phyloP scores from a whole-genome alignment of 2,113 vertebrate genomes.

The Ursus arctos region DNA sequence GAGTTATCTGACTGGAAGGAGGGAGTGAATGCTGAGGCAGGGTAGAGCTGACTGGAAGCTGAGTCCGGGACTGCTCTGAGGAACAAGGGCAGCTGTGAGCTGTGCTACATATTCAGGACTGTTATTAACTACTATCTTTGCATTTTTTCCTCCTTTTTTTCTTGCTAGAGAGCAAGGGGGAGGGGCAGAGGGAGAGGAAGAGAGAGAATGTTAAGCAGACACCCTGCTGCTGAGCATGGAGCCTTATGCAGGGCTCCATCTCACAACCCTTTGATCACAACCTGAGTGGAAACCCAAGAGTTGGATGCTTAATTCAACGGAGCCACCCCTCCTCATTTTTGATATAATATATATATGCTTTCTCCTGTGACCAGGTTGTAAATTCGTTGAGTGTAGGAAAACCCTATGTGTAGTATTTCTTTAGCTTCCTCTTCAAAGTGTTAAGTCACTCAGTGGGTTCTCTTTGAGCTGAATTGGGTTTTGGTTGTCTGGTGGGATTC shows the following conservation, averaged over 20 bases:
- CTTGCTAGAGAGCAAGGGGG: neutral
- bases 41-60: neutral
- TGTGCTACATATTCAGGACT: neutral
- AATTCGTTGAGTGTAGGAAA: neutral
- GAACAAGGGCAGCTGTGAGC: no score
- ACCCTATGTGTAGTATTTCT: neutral
- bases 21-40: neutral
- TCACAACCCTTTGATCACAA: neutral
- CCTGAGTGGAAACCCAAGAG: neutral
- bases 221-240: neutral
- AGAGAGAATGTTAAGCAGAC: neutral
- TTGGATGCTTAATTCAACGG: neutral
- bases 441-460: neutral
- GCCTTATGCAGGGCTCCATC: neutral
- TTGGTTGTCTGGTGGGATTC: neutral
- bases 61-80: neutral
- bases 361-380: neutral
- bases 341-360: neutral
- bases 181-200: neutral
- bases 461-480: neutral
- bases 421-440: neutral
- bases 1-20: neutral
- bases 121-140: neutral
- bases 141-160: neutral
- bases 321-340: neutral